Evolutionary conservation across 2,888 invertebrate species (phyloP).

Genomic region (Cordilura impudica): DNA sequence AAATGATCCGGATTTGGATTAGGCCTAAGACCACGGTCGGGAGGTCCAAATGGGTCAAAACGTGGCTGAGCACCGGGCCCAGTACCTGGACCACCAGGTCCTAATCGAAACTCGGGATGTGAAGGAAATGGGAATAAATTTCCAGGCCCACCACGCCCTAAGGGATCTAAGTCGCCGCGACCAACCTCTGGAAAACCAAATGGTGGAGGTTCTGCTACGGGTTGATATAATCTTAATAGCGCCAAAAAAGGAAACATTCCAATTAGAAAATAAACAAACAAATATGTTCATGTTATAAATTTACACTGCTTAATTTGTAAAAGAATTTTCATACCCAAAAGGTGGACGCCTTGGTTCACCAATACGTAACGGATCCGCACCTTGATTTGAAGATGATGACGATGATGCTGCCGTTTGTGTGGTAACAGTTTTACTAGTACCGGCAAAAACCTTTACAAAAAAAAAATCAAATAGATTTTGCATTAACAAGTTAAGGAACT

Average conservation of each 20-base stretch:
- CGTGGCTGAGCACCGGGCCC: conserved; percentile 80
- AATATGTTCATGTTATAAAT: not conserved
- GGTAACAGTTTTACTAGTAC: conserved; percentile 71
- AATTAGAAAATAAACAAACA: too few relatives aligned
- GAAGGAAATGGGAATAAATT: conserved; percentile 71
- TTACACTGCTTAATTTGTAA: not conserved
- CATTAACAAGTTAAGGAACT: not conserved
- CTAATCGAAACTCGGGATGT: conserved; percentile 60
- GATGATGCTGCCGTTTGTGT: conserved; percentile 71
- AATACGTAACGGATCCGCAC: conserved; percentile 70
- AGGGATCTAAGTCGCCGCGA: conserved; percentile 88
- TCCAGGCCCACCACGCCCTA: conserved; percentile 79
- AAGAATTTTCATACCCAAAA: conserved; percentile 22
- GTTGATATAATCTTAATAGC: conserved; percentile 61
- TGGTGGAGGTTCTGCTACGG: conserved; percentile 66
- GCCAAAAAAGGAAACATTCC: conserved; percentile 41
- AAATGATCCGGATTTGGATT: conserved; percentile 85
- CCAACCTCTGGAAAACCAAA: conserved; percentile 80
- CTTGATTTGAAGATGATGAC: conserved; percentile 27
- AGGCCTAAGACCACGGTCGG: conserved; percentile 78
- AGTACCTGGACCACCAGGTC: conserved; percentile 36
- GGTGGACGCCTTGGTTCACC: conserved; percentile 68
- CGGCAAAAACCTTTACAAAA: conserved; percentile 70
- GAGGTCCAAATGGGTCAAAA: conserved; percentile 91
- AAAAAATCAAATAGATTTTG: not conserved